Percentiles rank a stretch among this genome's conserved stretches.
phyloP scores from a whole-genome alignment of 2,888 invertebrate genomes.

The Pseudococcus longispinus region DNA sequence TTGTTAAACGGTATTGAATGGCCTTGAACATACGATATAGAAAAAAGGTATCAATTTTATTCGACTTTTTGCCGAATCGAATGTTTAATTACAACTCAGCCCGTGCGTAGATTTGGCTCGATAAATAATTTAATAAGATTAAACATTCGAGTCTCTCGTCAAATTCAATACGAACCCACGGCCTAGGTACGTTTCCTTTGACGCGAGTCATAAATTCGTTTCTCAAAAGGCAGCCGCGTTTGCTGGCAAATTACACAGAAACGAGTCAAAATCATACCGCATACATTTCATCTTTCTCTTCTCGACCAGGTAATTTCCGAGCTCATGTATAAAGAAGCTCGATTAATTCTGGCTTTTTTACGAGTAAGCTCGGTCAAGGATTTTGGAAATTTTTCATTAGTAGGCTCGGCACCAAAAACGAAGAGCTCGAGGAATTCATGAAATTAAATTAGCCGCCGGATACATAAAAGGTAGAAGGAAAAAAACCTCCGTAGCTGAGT shows the following conservation, averaged over 20 bases:
- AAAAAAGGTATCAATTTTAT: not conserved
- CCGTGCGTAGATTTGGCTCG: not conserved
- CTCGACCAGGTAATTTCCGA: not conserved
- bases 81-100: not conserved
- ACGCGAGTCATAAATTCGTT: not conserved
- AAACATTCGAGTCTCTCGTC: not conserved
- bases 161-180: not conserved
- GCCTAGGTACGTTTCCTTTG: not conserved
- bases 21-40: not conserved
- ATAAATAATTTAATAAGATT: not conserved
- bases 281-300: not conserved
- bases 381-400: not conserved
- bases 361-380: not conserved
- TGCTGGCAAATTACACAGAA: not conserved
- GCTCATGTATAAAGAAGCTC: not conserved
- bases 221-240: not conserved
- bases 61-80: not conserved
- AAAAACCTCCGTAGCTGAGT: not conserved
- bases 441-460: slow-evolving; percentile 18
- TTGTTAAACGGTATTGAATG: not conserved
- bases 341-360: not conserved
- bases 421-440: not conserved
- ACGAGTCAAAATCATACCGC: not conserved
- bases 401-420: not conserved
- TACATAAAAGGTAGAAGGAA: not conserved